phyloP scores from a whole-genome alignment of 2,113 vertebrate species.

The Acinonyx jubatus region DNA sequence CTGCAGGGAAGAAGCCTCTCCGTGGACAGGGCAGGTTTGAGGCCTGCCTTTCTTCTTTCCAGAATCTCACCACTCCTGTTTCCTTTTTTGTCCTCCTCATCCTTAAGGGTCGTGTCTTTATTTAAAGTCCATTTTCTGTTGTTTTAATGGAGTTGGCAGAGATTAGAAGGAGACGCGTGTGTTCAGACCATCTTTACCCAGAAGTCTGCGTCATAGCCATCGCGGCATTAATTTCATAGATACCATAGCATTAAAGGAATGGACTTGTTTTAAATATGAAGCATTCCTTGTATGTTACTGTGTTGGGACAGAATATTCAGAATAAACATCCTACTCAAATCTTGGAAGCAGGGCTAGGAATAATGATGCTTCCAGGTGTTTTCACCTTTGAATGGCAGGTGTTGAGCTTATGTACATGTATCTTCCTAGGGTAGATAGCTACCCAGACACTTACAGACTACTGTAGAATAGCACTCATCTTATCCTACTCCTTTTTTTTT shows the following conservation, averaged over 20 bases:
- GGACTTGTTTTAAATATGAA: not conserved
- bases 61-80: not conserved
- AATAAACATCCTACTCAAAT: not conserved
- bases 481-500: too few species aligned
- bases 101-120: not conserved
- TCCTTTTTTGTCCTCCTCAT: not conserved
- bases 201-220: not conserved
- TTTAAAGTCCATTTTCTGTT: not conserved
- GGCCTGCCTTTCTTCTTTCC: not conserved
- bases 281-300: not conserved
- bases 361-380: not conserved
- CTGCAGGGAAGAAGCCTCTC: not conserved
- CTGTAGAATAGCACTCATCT: not conserved
- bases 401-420: not conserved
- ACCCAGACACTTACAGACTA: not conserved
- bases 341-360: not conserved
- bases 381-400: not conserved
- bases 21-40: rapidly evolving
- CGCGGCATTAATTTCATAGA: not conserved
- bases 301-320: not conserved
- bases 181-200: not conserved
- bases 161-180: not conserved
- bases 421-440: not conserved
- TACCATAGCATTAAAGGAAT: not conserved
- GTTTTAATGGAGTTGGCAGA: not conserved